Conservation (phyloP, 2,888 invertebrate species). For the Euplagia quadripunctaria region DNA sequence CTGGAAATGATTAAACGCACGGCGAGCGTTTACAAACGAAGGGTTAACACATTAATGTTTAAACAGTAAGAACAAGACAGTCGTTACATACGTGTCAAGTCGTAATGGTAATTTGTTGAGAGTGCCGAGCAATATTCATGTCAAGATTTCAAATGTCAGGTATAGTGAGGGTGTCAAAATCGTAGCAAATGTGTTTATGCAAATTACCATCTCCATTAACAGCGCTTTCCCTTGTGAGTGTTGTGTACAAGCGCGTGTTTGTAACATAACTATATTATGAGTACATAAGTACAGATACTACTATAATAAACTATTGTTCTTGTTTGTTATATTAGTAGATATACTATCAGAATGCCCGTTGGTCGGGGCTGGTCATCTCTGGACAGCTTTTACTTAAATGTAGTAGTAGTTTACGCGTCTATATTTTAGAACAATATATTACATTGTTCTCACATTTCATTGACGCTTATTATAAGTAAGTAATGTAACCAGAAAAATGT, state of each 20-base stretch:
- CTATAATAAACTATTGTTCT: background rate
- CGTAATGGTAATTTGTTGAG: constrained; percentile 63
- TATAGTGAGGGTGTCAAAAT: constrained; percentile 81
- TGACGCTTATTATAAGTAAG: too few relatives aligned
- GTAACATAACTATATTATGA: constrained; percentile 67
- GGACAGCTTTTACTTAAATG: too few relatives aligned
- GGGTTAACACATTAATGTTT: constrained; percentile 56
- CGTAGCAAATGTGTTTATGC: constrained; percentile 84
- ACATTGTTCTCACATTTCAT: too few relatives aligned
- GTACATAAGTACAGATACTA: constrained; percentile 23
- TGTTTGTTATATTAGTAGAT: background rate
- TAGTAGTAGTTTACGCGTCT: too few relatives aligned
- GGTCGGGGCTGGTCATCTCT: too few relatives aligned
- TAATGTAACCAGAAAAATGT: too few relatives aligned
- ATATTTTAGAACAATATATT: too few relatives aligned
- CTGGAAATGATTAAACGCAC: background rate
- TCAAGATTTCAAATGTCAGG: constrained; percentile 80
- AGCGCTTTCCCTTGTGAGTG: constrained; percentile 65
- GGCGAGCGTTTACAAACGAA: constrained; percentile 21
- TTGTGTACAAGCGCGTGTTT: constrained; percentile 62
- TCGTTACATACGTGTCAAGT: constrained; percentile 62
- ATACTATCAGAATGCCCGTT: too few relatives aligned
- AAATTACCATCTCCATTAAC: constrained; percentile 84
- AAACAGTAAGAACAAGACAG: constrained; percentile 60
- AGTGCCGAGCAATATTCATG: constrained; percentile 70